Evolutionary conservation across 30 jellyfish, hydroid and myxozoan species (phyloP), one percentile per base, ranked within the genome.

Genomic region (Morbakka virulenta): DNA sequence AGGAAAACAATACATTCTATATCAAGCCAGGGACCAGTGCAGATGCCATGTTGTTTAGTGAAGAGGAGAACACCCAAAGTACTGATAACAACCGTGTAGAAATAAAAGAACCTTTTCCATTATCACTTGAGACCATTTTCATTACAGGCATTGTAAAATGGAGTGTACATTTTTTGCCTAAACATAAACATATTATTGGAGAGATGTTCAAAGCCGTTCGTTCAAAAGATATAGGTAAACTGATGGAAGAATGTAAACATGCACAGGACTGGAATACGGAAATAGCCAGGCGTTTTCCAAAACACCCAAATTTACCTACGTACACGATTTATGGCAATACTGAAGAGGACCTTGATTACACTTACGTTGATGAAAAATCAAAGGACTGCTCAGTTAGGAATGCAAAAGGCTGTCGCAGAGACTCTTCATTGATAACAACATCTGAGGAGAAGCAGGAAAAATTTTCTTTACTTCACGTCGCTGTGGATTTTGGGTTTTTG

Each of bases 401-500:
- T 13, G 85, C 93, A 11, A 81, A 61, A 49, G 24, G 52, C 33
- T 81, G 85, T 2, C n/a, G n/a, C n/a, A n/a, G n/a, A n/a, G 85
- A 81, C 28, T 52, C 63, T 23, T 49, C 26, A 2, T 23, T 67
- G 13, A 85, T 69, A 12, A 24, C 53, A 14, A 32, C 83, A 2
- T 13, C 77, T 0, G 52, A 49, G 2, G 90, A 79, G 11, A 66
- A 50, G 69, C 83, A 80, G 14, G 93, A 76, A 33, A 81, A 87
- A 69, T 80, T 79, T 51, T 80, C 91, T 14, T 72, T 87, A 21
- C 89, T 87, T 20, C 96, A 87, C 47, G 88, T 87, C 52, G 96
- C 94, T 65, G 94, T 80, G 30, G 96, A 87, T 67, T 72, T 65
- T 35, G 67, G 32, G 52, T 87, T 76, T 69, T 28, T 74, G 6